A percentile compares a stretch with the other conserved stretches of the same genome.
phyloP scores from a whole-genome alignment of 2,797 vertebrate species.

The Gymnoscopelus microlampas region DNA sequence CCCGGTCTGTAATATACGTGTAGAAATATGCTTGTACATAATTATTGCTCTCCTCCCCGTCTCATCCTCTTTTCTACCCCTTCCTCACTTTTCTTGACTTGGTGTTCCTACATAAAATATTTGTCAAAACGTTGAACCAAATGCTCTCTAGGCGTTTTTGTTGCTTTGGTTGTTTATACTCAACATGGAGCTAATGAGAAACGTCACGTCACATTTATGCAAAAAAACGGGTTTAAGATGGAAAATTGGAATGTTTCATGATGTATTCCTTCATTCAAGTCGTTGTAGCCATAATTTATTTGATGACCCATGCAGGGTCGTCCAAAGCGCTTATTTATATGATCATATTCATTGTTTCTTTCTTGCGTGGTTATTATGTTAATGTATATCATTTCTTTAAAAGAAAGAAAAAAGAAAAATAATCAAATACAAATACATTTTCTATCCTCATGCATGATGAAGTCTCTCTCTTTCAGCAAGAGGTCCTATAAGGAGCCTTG shows the following conservation, averaged over 20 bases:
- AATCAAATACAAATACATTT: slow-evolving; percentile 89
- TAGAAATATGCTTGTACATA: slow-evolving; percentile 99
- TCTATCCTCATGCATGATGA: slow-evolving; percentile 82
- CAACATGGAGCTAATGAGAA: slow-evolving; percentile 71
- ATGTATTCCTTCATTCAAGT: slow-evolving; percentile 73
- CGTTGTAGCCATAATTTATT: slow-evolving; percentile 46
- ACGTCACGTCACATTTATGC: slow-evolving; percentile 86
- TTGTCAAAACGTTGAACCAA: slow-evolving; percentile 86
- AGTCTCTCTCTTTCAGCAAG: slow-evolving; percentile 67
- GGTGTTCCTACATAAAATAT: slow-evolving; percentile 91
- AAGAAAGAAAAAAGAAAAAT: slow-evolving; percentile 57
- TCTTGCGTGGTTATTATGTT: slow-evolving; percentile 89
- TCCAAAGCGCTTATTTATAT: slow-evolving; percentile 87
- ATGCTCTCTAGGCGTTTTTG: slow-evolving; percentile 86
- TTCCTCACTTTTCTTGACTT: slow-evolving; percentile 89
- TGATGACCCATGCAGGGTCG: slow-evolving; percentile 80
- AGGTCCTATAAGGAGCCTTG: slow-evolving; percentile 48
- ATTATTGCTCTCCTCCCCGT: slow-evolving; percentile 87
- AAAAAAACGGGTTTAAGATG: slow-evolving; percentile 77
- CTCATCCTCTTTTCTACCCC: slow-evolving; percentile 83
- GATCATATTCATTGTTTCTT: slow-evolving; percentile 83
- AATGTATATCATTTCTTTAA: slow-evolving; percentile 90
- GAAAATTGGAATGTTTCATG: slow-evolving; percentile 83
- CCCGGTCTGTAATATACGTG: slow-evolving; percentile 99
- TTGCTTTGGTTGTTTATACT: slow-evolving; percentile 60